phyloP scores from a whole-genome alignment of 2,797 vertebrate species.

The Jordanella pulchra region DNA sequence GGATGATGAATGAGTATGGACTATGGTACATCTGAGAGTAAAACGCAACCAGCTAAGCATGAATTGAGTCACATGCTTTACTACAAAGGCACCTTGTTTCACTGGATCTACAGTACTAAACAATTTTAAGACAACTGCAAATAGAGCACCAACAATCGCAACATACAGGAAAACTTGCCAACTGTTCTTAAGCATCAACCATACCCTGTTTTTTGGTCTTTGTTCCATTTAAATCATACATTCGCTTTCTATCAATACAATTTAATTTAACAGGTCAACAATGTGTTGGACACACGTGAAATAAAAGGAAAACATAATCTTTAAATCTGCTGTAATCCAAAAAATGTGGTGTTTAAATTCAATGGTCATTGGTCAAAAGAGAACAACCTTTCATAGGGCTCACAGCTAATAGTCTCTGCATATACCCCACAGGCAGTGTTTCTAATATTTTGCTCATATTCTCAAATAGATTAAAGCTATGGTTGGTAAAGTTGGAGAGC shows the following conservation, averaged over 20 bases:
- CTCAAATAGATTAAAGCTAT: not conserved
- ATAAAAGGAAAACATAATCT: not conserved
- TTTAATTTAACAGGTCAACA: not conserved
- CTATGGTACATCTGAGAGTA: not conserved
- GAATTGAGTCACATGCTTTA: not conserved
- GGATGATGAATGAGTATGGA: not conserved
- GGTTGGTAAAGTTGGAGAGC: too few species aligned
- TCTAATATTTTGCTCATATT: not conserved
- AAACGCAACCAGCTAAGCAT: constrained; percentile 7
- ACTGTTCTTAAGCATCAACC: too few species aligned
- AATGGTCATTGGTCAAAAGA: not conserved
- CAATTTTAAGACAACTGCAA: too few species aligned
- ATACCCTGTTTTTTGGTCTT: not conserved
- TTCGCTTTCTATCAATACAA: not conserved
- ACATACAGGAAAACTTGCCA: not conserved
- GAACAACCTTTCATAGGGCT: not conserved
- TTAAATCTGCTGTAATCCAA: too few species aligned
- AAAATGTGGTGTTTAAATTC: not conserved
- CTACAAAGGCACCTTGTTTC: constrained; percentile 1
- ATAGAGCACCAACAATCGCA: not conserved
- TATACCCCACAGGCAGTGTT: not conserved
- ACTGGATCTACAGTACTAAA: not conserved
- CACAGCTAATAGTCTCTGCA: not conserved
- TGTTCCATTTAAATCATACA: not conserved
- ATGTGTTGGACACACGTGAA: not conserved